Conservation (phyloP, 1,140 invertebrate genomes). For the Drosophila athabasca region DNA sequence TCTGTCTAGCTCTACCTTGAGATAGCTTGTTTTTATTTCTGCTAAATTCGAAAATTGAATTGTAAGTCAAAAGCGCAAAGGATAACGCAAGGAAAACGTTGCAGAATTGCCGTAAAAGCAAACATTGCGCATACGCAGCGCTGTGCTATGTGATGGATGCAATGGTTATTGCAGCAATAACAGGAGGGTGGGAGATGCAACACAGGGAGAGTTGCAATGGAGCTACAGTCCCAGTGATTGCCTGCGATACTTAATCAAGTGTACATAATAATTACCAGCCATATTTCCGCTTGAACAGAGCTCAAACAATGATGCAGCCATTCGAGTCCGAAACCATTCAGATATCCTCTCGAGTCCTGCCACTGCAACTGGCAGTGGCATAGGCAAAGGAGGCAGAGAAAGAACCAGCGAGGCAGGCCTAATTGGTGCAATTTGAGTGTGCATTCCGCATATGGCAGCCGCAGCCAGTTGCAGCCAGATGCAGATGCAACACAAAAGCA, state of each 20-base stretch:
- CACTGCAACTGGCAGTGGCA: slow-evolving; percentile 18
- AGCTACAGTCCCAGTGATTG: slow-evolving; percentile 20
- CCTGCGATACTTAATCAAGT: slow-evolving; percentile 62
- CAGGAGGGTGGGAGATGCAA: background rate
- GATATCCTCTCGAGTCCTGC: slow-evolving; percentile 28
- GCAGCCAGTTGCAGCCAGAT: slow-evolving; percentile 19
- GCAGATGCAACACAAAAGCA: slow-evolving; percentile 67
- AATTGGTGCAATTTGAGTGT: slow-evolving; percentile 80
- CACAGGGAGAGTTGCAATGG: background rate
- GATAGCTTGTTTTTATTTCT: slow-evolving; percentile 48
- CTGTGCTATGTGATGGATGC: slow-evolving; percentile 8
- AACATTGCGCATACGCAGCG: slow-evolving; percentile 73
- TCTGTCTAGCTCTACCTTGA: slow-evolving; percentile 15
- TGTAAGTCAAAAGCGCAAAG: slow-evolving; percentile 67
- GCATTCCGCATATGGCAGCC: slow-evolving; percentile 62
- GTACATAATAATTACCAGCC: slow-evolving; percentile 72
- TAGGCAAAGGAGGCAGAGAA: slow-evolving; percentile 7
- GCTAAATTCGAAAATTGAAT: slow-evolving; percentile 77
- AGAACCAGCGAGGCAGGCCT: slow-evolving; percentile 51
- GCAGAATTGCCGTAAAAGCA: slow-evolving; percentile 11
- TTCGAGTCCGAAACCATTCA: slow-evolving; percentile 41
- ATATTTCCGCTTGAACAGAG: slow-evolving; percentile 53
- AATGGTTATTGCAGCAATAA: background rate
- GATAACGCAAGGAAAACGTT: slow-evolving; percentile 28
- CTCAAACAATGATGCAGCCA: slow-evolving; percentile 52